Base-by-base conservation (phyloP, 2,113 vertebrate species). In the Spermophilus dauricus region DNA sequence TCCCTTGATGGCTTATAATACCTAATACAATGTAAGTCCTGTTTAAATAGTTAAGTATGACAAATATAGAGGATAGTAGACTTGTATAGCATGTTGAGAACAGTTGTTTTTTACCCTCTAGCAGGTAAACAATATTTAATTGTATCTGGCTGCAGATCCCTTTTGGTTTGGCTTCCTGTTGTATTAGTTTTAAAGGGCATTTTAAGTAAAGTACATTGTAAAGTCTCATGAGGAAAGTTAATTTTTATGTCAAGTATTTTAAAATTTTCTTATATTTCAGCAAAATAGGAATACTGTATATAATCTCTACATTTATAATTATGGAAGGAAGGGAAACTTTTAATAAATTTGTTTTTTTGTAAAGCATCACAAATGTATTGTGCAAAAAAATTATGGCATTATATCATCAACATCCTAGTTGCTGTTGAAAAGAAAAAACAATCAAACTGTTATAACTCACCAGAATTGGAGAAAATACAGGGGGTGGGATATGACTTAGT, bases 261-360 rank as follows among this genome's bases (percentile, higher is more conserved):
- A 94, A 58, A 86, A 72, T 96, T 95, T 26, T 91, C 34, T 69
- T 86, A 63, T 91, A 61, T 95, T 97, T 90, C 34, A 91, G 39
- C 73, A 83, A 8, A 45, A 22, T 69, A 83, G 14, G 92, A 84
- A 72, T 81, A 84, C 32, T 72, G 24, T 87, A 81, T 91, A 5
- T 72, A 37, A 53, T 61, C 45, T 72, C 11, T 82, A 11, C 7
- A 42, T 61, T 53, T 90, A 28, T 84, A 69, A 63, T 77, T 93
- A 58, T 67, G 56, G 26, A 61, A 26, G 18, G 45, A 48, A 53
- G 24, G n/a, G 48, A 58, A 89, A 37, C 34, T 56, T 45, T 39
- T 7, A 75, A 72, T 45, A 34, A 53, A 32, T 92, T 73, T 70
- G 72, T 81, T 16, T 97, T 92, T 67, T 80, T 65, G 14, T 89